These are phyloP conservation scores for Cetoscarus ocellatus DNA, from an alignment of 2,797 vertebrate genomes.

Conservation along the genomic window DNA sequence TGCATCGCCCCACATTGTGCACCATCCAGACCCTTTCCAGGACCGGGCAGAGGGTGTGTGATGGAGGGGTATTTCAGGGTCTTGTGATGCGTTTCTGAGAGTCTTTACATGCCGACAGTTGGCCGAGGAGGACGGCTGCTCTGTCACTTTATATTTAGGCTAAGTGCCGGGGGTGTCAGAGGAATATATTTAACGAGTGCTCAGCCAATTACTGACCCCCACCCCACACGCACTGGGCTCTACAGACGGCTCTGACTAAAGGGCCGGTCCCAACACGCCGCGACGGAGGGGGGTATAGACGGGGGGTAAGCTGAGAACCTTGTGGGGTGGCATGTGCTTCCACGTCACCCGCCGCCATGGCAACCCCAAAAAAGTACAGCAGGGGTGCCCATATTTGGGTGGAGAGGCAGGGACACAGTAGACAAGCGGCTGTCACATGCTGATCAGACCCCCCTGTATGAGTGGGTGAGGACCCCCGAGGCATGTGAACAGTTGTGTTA, in stretches of 20 bases:
- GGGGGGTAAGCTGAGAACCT: slow-evolving; percentile 61
- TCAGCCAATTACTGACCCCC: slow-evolving; percentile 64
- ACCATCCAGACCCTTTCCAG: neutral
- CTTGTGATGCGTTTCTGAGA: slow-evolving; percentile 75
- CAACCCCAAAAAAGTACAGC: slow-evolving; percentile 48
- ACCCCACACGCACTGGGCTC: slow-evolving; percentile 37
- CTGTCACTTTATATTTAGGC: slow-evolving; percentile 81
- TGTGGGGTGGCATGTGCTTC: slow-evolving; percentile 49
- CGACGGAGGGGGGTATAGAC: neutral
- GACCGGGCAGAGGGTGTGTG: slow-evolving; percentile 19
- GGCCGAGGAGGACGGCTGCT: slow-evolving; percentile 42
- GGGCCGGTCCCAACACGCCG: slow-evolving; percentile 27
- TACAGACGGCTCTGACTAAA: slow-evolving; percentile 46
- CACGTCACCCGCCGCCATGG: slow-evolving; percentile 61
- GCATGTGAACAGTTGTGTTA: slow-evolving; percentile 58
- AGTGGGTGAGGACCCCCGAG: slow-evolving; percentile 38
- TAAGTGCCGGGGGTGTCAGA: slow-evolving; percentile 72
- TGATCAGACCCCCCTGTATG: neutral
- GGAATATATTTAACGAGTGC: slow-evolving; percentile 68
- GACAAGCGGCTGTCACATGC: slow-evolving; percentile 53
- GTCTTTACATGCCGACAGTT: slow-evolving; percentile 63
- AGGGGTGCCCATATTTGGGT: slow-evolving; percentile 66
- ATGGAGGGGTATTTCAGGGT: slow-evolving; percentile 38
- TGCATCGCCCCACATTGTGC: slow-evolving; percentile 17
- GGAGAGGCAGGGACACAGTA: slow-evolving; percentile 47